Conservation (phyloP, 30 jellyfish, hydroid and myxozoan species). For the Turritopsis dohrnii region DNA sequence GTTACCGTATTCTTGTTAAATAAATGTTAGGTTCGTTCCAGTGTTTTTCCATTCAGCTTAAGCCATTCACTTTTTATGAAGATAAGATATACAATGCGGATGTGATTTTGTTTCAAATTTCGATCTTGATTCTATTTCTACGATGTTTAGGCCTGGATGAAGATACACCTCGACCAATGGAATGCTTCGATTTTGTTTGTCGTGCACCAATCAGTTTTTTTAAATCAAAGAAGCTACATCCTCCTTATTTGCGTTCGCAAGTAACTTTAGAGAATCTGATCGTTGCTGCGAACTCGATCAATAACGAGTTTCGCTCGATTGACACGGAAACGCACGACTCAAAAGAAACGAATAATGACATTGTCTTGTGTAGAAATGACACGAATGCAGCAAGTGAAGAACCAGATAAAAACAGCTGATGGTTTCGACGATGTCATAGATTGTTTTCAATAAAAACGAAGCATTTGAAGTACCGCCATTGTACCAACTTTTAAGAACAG, state of each 20-base stretch:
- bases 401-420: background rate
- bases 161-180: conserved; percentile 95
- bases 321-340: background rate
- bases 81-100: too few species aligned
- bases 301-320: background rate
- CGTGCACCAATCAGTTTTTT: conserved; percentile 72
- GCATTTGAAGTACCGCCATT: background rate
- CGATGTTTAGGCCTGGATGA: conserved; percentile 87
- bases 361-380: too few species aligned
- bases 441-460: background rate
- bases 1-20: too few species aligned
- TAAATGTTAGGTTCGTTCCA: too few species aligned
- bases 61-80: too few species aligned
- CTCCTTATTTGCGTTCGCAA: conserved; percentile 59
- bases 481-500: too few species aligned
- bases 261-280: conserved; percentile 50
- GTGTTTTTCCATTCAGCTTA: too few species aligned
- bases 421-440: background rate
- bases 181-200: conserved; percentile 81
- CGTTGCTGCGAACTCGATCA: conserved; percentile 44
- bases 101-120: too few species aligned
- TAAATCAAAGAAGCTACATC: conserved; percentile 50
- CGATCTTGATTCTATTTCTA: too few species aligned
- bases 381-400: background rate
- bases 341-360: background rate